These are phyloP conservation scores for Pterocles orientalis DNA, from an alignment of 2,113 vertebrate species.

Conservation along the genomic window DNA sequence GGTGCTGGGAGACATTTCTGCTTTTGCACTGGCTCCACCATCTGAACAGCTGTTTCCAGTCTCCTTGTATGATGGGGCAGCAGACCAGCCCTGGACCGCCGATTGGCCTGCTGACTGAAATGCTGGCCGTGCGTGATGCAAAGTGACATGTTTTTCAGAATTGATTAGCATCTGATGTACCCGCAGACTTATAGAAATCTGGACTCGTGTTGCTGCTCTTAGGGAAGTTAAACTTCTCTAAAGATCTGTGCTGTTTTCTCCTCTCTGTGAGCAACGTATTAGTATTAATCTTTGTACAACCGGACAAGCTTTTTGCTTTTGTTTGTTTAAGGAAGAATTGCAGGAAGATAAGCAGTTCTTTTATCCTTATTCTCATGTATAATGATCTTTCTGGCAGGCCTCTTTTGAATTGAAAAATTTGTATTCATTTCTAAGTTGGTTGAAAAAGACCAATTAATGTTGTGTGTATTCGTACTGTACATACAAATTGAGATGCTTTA, in stretches of 20 bases:
- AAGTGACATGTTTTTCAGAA: neutral
- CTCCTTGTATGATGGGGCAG: neutral
- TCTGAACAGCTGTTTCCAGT: neutral
- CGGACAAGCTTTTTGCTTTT: neutral
- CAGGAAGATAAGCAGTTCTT: neutral
- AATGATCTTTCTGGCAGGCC: neutral
- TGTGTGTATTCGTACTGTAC: neutral
- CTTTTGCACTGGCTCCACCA: neutral
- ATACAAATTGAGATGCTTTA: neutral
- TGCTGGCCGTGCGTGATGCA: neutral
- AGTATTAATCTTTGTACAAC: neutral
- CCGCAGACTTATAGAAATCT: neutral
- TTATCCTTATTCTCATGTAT: neutral
- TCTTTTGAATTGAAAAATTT: neutral
- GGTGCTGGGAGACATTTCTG: neutral
- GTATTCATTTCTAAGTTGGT: neutral
- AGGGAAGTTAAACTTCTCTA: neutral
- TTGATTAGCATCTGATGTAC: neutral
- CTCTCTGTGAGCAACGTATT: rapidly evolving
- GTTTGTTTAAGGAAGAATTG: neutral
- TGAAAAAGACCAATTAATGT: neutral
- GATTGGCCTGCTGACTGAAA: neutral
- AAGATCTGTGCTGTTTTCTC: neutral
- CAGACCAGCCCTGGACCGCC: neutral
- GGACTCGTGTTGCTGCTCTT: rapidly evolving